Evolutionary conservation across 2,113 vertebrate genomes (phyloP).

Genomic region (Brevimyrus niger): DNA sequence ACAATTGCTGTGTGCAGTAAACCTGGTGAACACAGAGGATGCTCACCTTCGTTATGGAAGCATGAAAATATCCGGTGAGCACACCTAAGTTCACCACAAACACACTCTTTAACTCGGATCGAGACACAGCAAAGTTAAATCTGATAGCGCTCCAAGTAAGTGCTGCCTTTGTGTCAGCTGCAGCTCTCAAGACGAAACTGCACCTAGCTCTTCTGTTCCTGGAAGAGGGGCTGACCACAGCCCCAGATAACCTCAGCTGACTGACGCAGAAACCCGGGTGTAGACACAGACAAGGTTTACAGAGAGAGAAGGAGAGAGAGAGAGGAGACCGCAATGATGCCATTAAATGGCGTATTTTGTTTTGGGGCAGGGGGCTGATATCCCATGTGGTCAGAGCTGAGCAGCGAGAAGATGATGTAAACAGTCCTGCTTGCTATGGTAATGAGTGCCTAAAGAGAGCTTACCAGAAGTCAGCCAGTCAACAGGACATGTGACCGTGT

Average conservation of each 20-base stretch:
- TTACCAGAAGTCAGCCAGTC: constrained; percentile 31
- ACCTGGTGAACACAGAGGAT: neutral
- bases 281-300: constrained; percentile 25
- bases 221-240: constrained; percentile 67
- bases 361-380: constrained; percentile 38
- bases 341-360: constrained; percentile 49
- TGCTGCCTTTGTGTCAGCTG: neutral
- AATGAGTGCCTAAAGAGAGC: constrained; percentile 12
- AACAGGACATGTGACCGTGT: neutral
- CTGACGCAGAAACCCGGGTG: constrained; percentile 46
- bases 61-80: neutral
- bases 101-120: neutral
- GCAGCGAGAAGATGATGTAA: constrained; percentile 31
- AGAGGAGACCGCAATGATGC: constrained; percentile 20
- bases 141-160: constrained; percentile 15
- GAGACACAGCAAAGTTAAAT: neutral
- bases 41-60: neutral
- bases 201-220: constrained; percentile 53
- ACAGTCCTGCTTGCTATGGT: constrained; percentile 4
- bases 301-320: neutral
- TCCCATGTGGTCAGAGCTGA: constrained; percentile 45
- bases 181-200: constrained; percentile 20
- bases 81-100: neutral
- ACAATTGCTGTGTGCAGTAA: neutral
- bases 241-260: constrained; percentile 54